Base-by-base conservation (phyloP, 2,113 vertebrate genomes). In the Pterocles burchelli region DNA sequence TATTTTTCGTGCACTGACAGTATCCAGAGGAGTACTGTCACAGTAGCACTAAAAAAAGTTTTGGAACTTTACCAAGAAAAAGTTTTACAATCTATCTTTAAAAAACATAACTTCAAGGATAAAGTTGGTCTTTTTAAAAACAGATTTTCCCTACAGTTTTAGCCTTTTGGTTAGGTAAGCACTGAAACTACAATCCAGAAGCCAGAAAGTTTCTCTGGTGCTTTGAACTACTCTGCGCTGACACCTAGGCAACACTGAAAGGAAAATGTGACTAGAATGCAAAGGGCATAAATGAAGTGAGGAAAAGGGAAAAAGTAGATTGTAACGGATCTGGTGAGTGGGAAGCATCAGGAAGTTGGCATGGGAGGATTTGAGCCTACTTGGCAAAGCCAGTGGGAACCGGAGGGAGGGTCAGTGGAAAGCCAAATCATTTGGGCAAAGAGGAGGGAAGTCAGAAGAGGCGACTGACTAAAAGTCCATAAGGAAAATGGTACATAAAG, bases 231-330 rank as follows among this genome's bases (percentile, higher is more conserved):
- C 65, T 77, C 81, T 85, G 72, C 55, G 63, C 85, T 85, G 67
- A 94, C 93, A 96, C 78, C 88, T 71, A 95, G 96, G 90, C 92
- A 96, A 96, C 79, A 67, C 0, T n/a, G 85, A 96, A 94, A 93
- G 90, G 92, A 94, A 93, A 95, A 90, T 90, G 95, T 95, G 92
- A 95, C 78, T 67, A 77, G 95, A 96, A 97, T 94, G 72, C 75
- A 93, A 90, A 94, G 68, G 61, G 68, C 68, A 89, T 67, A 66
- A 96, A 88, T 48, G 61, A 91, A 96, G 38, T 20, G 34, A 93
- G 88, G 85, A 83, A 93, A 89, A 90, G 57, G 85, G 85, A 96
- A 89, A 70, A 91, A 90, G 79, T 59, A 78, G 73, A 86, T 61
- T 94, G 67, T 25, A 80, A 74, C 61, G 84, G 65, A 91, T 68